Conservation (phyloP, 2,797 vertebrate species). For the Pseudochaenichthys georgianus region DNA sequence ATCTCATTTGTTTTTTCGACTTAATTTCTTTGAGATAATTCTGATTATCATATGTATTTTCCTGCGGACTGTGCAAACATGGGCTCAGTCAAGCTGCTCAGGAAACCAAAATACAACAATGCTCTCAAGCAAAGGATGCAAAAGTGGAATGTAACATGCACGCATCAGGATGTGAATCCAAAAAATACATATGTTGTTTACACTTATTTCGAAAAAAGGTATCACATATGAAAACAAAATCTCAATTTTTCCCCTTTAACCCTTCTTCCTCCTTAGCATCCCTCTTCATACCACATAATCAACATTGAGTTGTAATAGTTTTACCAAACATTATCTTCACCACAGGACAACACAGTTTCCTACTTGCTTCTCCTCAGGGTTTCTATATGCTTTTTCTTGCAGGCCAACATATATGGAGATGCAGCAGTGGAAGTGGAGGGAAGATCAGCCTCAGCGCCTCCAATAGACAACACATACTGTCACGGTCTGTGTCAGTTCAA, state of each 20-base stretch:
- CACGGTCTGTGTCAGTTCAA: slow-evolving; percentile 65
- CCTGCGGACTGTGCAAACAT: slow-evolving; percentile 4
- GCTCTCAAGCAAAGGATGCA: slow-evolving; percentile 12
- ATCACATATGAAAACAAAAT: not conserved
- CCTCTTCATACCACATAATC: slow-evolving; percentile 7
- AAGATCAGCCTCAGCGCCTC: slow-evolving; percentile 45
- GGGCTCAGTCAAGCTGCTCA: slow-evolving; percentile 1
- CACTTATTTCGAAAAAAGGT: not conserved
- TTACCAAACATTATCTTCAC: not conserved
- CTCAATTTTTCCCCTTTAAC: not conserved
- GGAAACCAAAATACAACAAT: not conserved
- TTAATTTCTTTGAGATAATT: not conserved
- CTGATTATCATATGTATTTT: not conserved
- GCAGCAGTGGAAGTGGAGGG: slow-evolving; percentile 31
- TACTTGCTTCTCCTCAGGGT: slow-evolving; percentile 32
- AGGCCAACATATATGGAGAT: slow-evolving; percentile 42
- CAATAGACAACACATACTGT: slow-evolving; percentile 47
- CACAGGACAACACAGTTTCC: slow-evolving; percentile 12
- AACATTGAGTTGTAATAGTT: slow-evolving; percentile 2
- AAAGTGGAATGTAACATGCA: slow-evolving; percentile 12
- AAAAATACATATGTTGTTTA: not conserved
- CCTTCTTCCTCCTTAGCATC: not conserved
- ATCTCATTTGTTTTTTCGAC: slow-evolving; percentile 7
- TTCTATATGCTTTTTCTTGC: slow-evolving; percentile 18
- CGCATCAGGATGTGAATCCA: not conserved